Conservation (phyloP, 2,888 invertebrate genomes). For the Nezara viridula region DNA sequence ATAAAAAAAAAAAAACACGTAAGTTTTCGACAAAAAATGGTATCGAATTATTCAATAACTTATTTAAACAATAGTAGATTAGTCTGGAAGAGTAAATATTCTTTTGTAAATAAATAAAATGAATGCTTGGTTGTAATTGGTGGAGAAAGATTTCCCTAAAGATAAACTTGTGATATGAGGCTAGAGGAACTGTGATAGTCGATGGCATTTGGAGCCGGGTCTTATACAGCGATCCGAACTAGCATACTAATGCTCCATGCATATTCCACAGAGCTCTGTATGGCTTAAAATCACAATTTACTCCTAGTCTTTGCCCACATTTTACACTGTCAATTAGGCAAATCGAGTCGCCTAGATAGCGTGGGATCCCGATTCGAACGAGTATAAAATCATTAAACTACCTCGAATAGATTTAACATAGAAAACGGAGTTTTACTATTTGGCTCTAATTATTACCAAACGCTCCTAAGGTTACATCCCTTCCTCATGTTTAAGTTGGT, state of each 20-base stretch:
- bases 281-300: constrained; percentile 38
- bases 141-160: neutral
- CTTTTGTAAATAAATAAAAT: too few species aligned
- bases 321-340: constrained; percentile 28
- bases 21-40: too few species aligned
- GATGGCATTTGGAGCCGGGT: constrained; percentile 20
- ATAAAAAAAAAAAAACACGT: too few species aligned
- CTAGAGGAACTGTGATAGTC: neutral
- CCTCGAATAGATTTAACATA: neutral
- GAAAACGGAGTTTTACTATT: neutral
- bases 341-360: neutral
- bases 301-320: constrained; percentile 22
- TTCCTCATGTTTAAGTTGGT: too few species aligned
- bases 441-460: too few species aligned
- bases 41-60: too few species aligned
- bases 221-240: constrained; percentile 34
- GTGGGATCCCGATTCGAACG: neutral
- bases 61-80: too few species aligned
- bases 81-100: too few species aligned
- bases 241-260: constrained; percentile 48
- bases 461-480: too few species aligned
- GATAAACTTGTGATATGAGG: neutral
- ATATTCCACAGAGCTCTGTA: constrained; percentile 36
- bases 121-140: neutral
- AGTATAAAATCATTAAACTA: neutral